Base-by-base conservation (phyloP, 1,140 invertebrate species). In the Aphidius gifuensis region DNA sequence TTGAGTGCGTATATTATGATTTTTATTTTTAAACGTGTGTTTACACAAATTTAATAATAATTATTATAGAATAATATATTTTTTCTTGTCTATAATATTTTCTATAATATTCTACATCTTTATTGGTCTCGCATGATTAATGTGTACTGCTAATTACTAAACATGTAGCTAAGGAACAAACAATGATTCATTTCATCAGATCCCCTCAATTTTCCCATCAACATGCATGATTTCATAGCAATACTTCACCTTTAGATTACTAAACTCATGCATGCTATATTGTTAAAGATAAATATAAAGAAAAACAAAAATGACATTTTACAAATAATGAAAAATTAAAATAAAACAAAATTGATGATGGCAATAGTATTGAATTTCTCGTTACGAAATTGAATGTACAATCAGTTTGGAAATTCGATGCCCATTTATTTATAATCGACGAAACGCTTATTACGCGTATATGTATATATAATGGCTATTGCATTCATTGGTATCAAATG, bases 71-170 rank as follows among this genome's bases (percentile, higher is more conserved):
- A n/a, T n/a, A n/a, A n/a, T n/a, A n/a, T n/a, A n/a, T n/a, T n/a
- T 16, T 16, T 16, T 16, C 16, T 16, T 16, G 16, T 16, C 16
- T 16, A 16, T 16, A n/a, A n/a, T n/a, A n/a, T n/a, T n/a, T n/a
- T n/a, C n/a, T n/a, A n/a, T n/a, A n/a, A 0, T 16, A 16, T 16
- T 16, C 16, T 16, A 16, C 16, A 16, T 16, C 16, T 16, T 16
- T 16, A 16, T 16, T 16, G 16, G 16, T 1, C 16, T 16, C 16
- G 1, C 16, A 79, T 80, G 78, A 79, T 80, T 80, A 79, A 79
- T 79, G 77, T 75, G 75, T 74, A 79, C 76, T 77, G 71, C 77
- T 80, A 80, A 80, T 80, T 79, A 80, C 77, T 72, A 75, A 68
- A 40, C 73, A 69, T 71, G 76, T 73, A 70, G 73, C 69, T 69